Base-by-base conservation (phyloP, 2,888 invertebrate genomes). In the Drosophila buzzatii region DNA sequence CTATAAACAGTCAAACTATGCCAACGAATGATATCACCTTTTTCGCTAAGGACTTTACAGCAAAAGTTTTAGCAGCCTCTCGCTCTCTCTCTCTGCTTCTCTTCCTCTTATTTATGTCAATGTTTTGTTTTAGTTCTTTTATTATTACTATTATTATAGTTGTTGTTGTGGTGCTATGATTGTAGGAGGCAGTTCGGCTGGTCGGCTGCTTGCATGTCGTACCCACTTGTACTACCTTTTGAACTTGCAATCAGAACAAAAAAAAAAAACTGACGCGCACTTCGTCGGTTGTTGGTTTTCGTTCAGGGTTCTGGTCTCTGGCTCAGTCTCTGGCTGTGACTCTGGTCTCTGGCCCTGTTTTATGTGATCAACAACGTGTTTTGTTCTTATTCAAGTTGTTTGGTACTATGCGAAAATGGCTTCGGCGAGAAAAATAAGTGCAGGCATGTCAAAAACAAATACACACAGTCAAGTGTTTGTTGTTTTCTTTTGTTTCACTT, bases 281-380 rank as follows among this genome's bases (percentile, higher is more conserved):
- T 62, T 55, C 37, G 62, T 70, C 35, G 63, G 33, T 64, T 64
- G 64, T 63, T 63, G 63, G 57, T 56, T 66, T 53, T 47, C n/a
- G 64, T 65, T 65, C 61, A 64, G 47, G 42, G 53, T 16, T 39
- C 27, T 23, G 39, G 37, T 37, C 56, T 61, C 53, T 70, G 55
- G 27, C 41, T 69, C 31, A 53, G 55, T 39, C 47, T 58, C 33
- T 80, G 58, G 47, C 44, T 66, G 27, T 52, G 61, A 31, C 58
- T 67, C 51, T 44, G 65, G 71, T 71, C 65, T 70, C 58, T 51
- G 59, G 71, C 79, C 67, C 68, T 73, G 85, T 71, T 87, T 82
- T 89, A 66, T 87, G 82, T 86, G 88, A 86, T 86, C 89, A 88
- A 86, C 89, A 86, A 90, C 90, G 77, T 90, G 86, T 88, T 89